Base-by-base conservation (phyloP, 2,888 invertebrate species). In the Bombyx huttoni region DNA sequence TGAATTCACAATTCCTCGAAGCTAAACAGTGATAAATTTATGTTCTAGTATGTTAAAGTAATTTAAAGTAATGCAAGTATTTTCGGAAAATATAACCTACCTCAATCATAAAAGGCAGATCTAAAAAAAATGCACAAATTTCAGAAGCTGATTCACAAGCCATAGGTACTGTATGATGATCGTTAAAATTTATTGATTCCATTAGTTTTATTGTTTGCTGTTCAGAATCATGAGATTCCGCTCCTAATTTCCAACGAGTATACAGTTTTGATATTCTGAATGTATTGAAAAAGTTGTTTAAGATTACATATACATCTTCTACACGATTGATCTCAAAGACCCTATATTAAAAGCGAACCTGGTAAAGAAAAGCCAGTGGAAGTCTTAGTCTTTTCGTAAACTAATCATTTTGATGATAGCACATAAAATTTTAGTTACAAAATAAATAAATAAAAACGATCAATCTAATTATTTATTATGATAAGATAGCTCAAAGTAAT, bases 221-320 rank as follows among this genome's bases (percentile, higher is more conserved):
- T 49, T 65, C 50, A 0, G 82, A 81, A 40, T 61, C 54, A 51
- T 75, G 74, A 24, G 58, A 64, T 53, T 74, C 70, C 1, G 70
- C 63, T 0, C 65, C 67, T 13, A 81, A 54, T 35, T 53, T 62
- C 82, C 82, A 85, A 58, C 69, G 68, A 12, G 73, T 76, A 52
- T 81, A 85, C 46, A 85, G 50, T 14, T 82, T 68, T 7, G 70
- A 60, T 58, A 84, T 68, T 49, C 85, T 85, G 55, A 13, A 65
- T 69, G 49, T 51, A 40, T 48, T 49, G 49, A 24, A 24, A 24
- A 24, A 24, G 24, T 24, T 3, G 24, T 24, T 24, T 24, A 3
- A 24, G 24, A 3, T 0, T 24, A 24, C 3, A 24, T 24, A 24
- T 24, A 24, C 24, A 24, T 24, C 5, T 24, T 24, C 24, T 24